These are phyloP conservation scores for Plestiodon gilberti DNA, from an alignment of 2,113 vertebrate species.

Conservation along the genomic window DNA sequence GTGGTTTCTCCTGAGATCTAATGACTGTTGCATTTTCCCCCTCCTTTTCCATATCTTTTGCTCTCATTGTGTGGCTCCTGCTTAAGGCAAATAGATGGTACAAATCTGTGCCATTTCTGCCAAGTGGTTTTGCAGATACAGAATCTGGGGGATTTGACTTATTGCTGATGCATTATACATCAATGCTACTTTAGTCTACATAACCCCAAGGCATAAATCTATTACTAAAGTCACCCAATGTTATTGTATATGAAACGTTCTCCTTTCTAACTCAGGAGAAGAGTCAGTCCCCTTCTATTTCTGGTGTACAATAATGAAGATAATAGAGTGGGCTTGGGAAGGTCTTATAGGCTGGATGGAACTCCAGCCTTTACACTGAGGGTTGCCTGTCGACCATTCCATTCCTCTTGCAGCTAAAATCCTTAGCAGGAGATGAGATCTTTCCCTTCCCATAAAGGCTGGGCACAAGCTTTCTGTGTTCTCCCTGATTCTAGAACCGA, in stretches of 20 bases:
- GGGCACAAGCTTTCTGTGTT: slow-evolving; percentile 55
- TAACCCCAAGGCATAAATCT: slow-evolving; percentile 65
- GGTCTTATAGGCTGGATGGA: slow-evolving; percentile 63
- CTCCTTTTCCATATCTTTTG: not conserved
- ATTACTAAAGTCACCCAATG: slow-evolving; percentile 65
- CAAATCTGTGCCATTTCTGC: slow-evolving; percentile 42
- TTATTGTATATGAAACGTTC: slow-evolving; percentile 68
- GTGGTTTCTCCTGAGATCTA: not conserved
- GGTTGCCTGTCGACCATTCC: slow-evolving; percentile 48
- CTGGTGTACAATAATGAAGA: slow-evolving; percentile 71
- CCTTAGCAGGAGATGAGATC: slow-evolving; percentile 62
- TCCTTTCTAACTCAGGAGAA: slow-evolving; percentile 67
- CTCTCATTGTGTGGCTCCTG: slow-evolving; percentile 33
- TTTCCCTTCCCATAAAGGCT: slow-evolving; percentile 53
- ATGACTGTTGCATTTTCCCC: not conserved
- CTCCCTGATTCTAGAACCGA: slow-evolving; percentile 59
- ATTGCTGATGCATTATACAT: slow-evolving; percentile 42
- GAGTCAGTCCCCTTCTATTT: slow-evolving; percentile 70
- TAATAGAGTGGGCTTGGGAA: slow-evolving; percentile 67
- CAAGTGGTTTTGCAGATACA: slow-evolving; percentile 40
- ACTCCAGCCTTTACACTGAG: slow-evolving; percentile 50
- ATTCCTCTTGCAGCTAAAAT: slow-evolving; percentile 67
- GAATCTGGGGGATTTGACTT: slow-evolving; percentile 56
- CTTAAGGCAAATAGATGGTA: slow-evolving; percentile 11
- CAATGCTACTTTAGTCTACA: slow-evolving; percentile 52